Conservation (phyloP, 2,113 vertebrate species). For the Tupaia chinensis region DNA sequence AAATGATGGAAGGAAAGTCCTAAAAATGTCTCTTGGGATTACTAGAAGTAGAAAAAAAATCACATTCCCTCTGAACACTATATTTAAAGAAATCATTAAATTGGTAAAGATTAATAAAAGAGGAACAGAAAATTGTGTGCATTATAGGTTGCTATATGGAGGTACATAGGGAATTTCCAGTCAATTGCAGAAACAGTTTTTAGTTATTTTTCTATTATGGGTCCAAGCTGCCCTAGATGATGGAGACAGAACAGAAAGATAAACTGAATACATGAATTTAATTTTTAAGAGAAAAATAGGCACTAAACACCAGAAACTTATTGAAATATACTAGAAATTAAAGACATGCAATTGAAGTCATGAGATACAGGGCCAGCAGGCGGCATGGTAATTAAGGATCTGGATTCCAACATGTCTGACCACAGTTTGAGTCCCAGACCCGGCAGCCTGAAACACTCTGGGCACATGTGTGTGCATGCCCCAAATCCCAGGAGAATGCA, state of each 20-base stretch:
- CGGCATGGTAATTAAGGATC: no score
- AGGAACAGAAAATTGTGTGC: neutral
- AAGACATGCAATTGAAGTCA: conserved; percentile 13
- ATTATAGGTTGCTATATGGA: neutral
- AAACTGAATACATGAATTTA: conserved; percentile 16
- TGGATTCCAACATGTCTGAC: no score
- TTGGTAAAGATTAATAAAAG: neutral
- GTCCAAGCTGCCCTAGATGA: conserved; percentile 37
- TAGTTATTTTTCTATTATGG: neutral
- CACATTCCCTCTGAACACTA: conserved; percentile 50
- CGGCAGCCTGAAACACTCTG: no score
- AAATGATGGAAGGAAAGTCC: conserved; percentile 51
- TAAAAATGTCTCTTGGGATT: neutral
- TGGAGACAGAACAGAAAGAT: conserved; percentile 45
- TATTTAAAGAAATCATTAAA: conserved; percentile 58
- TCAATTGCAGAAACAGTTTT: conserved; percentile 56
- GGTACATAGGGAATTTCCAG: conserved; percentile 51
- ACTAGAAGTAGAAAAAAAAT: neutral
- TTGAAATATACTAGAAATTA: conserved; percentile 11
- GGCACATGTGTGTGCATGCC: no score
- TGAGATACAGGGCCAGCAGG: neutral
- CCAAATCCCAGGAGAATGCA: no score
- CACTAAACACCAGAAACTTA: conserved; percentile 27
- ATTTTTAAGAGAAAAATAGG: conserved; percentile 44
- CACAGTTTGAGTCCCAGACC: no score